Evolutionary conservation across 92 coral and sea anemone genomes (phyloP).

Genomic region (Epizoanthus ramosus): DNA sequence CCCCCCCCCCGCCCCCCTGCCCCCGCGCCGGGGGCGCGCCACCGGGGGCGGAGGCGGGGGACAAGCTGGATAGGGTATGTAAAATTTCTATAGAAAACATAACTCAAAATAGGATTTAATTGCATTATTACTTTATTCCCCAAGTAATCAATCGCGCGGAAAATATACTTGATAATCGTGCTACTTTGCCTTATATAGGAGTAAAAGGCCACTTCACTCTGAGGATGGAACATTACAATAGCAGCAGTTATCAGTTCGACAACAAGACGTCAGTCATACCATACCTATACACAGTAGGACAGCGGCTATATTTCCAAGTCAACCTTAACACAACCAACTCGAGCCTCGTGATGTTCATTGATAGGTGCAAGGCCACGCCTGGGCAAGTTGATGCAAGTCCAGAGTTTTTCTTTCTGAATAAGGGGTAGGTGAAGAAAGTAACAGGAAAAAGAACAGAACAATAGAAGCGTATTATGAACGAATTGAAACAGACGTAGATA

Average conservation of each 20-base stretch:
- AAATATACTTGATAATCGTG: no score
- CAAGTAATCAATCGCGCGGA: no score
- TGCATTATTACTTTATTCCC: no score
- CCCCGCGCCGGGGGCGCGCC: no score
- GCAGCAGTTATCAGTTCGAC: slow-evolving; percentile 10
- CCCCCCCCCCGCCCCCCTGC: no score
- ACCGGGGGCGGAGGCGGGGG: no score
- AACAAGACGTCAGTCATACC: slow-evolving; percentile 31
- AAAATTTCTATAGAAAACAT: no score
- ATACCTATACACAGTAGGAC: slow-evolving; percentile 25
- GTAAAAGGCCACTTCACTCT: slow-evolving; percentile 7
- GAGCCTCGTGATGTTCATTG: slow-evolving; percentile 47
- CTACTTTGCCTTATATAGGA: background rate
- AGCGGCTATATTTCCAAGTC: slow-evolving; percentile 59
- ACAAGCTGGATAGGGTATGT: no score
- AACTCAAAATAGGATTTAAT: no score
- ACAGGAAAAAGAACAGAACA: background rate
- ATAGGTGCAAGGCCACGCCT: slow-evolving; percentile 64
- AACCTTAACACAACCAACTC: slow-evolving; percentile 59
- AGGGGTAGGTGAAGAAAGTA: background rate
- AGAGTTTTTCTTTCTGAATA: slow-evolving; percentile 1
- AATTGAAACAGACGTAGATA: background rate
- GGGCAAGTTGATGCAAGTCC: slow-evolving; percentile 15
- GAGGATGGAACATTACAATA: background rate
- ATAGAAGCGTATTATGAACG: background rate